These are phyloP conservation scores for Onchidella celtica DNA, from an alignment of 2,888 invertebrate species.

Conservation along the genomic window DNA sequence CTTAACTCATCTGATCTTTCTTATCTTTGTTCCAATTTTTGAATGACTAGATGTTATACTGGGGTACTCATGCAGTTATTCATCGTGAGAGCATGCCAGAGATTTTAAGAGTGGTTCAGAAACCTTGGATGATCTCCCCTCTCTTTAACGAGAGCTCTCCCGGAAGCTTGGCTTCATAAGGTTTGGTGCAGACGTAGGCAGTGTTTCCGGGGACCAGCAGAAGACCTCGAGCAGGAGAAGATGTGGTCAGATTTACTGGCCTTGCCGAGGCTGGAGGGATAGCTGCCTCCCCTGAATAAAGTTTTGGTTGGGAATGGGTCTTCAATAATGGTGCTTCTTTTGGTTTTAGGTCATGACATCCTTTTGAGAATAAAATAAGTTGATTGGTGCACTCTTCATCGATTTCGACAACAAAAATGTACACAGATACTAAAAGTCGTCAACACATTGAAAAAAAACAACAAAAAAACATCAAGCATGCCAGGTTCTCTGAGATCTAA, in stretches of 20 bases:
- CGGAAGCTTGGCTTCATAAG: neutral
- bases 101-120: slow-evolving; percentile 2
- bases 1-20: too few species aligned
- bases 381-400: too few species aligned
- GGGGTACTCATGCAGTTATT: neutral
- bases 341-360: too few species aligned
- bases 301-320: neutral
- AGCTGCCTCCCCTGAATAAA: slow-evolving; percentile 21
- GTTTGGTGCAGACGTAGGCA: slow-evolving; percentile 22
- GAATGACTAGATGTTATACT: too few species aligned
- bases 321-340: too few species aligned
- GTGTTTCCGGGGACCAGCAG: slow-evolving; percentile 6
- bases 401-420: too few species aligned
- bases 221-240: slow-evolving; percentile 5
- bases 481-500: too few species aligned
- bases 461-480: too few species aligned
- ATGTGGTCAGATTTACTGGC: slow-evolving; percentile 19
- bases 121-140: slow-evolving; percentile 51
- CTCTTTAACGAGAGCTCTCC: slow-evolving; percentile 30
- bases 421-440: too few species aligned
- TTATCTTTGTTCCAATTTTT: too few species aligned
- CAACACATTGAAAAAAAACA: too few species aligned
- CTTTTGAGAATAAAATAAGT: neutral
- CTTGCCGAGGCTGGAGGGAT: neutral
- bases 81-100: slow-evolving; percentile 1